These are phyloP conservation scores for Thalassarche chlororhynchos DNA, from an alignment of 2,113 vertebrate species.

Conservation along the genomic window DNA sequence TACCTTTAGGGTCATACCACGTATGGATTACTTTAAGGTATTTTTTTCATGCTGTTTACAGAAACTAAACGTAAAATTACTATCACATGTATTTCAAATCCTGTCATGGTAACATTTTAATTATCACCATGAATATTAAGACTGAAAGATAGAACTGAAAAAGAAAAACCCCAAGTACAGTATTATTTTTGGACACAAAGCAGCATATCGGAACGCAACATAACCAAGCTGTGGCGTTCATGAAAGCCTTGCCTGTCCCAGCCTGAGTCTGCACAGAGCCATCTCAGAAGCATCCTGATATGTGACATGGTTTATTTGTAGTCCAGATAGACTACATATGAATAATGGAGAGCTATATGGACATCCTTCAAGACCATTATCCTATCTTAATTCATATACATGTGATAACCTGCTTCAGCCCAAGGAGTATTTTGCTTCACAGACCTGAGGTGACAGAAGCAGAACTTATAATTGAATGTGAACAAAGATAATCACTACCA, in stretches of 20 bases:
- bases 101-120: neutral
- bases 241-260: neutral
- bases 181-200: neutral
- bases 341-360: neutral
- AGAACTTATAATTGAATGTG: neutral
- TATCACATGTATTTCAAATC: neutral
- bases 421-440: neutral
- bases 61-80: neutral
- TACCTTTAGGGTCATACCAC: neutral
- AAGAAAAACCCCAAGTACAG: neutral
- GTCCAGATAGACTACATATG: neutral
- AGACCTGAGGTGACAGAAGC: neutral
- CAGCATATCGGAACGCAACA: neutral
- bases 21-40: neutral
- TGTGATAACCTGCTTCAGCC: neutral
- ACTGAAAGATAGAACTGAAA: neutral
- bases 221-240: neutral
- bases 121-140: neutral
- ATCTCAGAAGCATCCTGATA: neutral
- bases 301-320: neutral
- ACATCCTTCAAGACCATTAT: neutral
- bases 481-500: neutral
- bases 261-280: neutral
- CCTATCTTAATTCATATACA: neutral
- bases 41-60: neutral